phyloP scores from a whole-genome alignment of 2,113 vertebrate genomes.

The Atherinomorus stipes region DNA sequence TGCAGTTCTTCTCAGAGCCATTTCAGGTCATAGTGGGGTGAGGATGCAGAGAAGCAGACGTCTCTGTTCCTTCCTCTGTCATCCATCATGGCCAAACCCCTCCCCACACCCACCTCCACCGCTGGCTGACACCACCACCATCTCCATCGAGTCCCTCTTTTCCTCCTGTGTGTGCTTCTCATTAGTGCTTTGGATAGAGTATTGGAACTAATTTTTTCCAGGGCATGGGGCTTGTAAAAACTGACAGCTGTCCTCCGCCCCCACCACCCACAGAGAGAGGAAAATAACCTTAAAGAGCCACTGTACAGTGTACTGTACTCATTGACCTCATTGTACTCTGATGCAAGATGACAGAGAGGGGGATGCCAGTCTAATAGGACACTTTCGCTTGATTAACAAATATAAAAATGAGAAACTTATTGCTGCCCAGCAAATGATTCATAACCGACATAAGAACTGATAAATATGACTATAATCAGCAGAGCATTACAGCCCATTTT shows the following conservation, averaged over 20 bases:
- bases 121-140: conserved; percentile 8
- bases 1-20: conserved; percentile 38
- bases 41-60: conserved; percentile 40
- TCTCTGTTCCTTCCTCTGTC: conserved; percentile 49
- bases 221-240: conserved; percentile 54
- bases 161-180: conserved; percentile 61
- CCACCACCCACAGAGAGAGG: conserved; percentile 48
- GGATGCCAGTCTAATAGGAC: neutral
- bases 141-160: conserved; percentile 28
- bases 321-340: conserved; percentile 34
- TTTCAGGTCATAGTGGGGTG: conserved; percentile 46
- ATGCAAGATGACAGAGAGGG: neutral
- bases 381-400: neutral
- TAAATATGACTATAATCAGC: neutral
- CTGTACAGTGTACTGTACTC: conserved; percentile 52
- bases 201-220: conserved; percentile 69
- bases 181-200: conserved; percentile 57
- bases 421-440: neutral
- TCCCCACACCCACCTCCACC: neutral
- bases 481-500: neutral
- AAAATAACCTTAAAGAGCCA: conserved; percentile 42
- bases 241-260: conserved; percentile 59
- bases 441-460: neutral
- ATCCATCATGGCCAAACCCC: conserved; percentile 46
- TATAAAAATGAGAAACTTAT: neutral